A percentile compares a stretch with the other conserved stretches of the same genome.
phyloP scores from a whole-genome alignment of 2,888 invertebrate species.

The Acrobasis suavella region DNA sequence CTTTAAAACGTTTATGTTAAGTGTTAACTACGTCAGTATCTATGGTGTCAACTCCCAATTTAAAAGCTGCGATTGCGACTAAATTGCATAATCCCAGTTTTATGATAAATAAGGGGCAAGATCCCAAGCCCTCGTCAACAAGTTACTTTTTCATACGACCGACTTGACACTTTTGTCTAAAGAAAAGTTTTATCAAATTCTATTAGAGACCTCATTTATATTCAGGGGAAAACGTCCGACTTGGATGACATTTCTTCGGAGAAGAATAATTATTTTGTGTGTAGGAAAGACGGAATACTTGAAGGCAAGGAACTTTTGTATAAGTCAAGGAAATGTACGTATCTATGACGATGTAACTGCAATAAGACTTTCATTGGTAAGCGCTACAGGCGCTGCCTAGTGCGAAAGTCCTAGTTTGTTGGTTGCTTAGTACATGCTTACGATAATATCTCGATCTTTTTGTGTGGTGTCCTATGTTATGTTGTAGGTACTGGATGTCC shows the following conservation, averaged over 20 bases:
- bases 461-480: too few species aligned
- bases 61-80: constrained; percentile 20
- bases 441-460: too few species aligned
- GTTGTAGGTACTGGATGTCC: too few species aligned
- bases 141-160: constrained; percentile 45
- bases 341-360: too few species aligned
- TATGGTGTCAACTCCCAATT: not conserved
- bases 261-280: constrained; percentile 41
- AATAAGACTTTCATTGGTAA: too few species aligned
- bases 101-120: constrained; percentile 37
- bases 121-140: constrained; percentile 41
- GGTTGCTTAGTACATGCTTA: too few species aligned
- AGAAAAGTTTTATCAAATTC: constrained; percentile 59
- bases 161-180: constrained; percentile 53
- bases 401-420: too few species aligned
- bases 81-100: constrained; percentile 28
- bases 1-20: too few species aligned
- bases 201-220: constrained; percentile 61
- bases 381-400: too few species aligned
- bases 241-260: constrained; percentile 46
- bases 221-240: constrained; percentile 47
- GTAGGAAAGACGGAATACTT: constrained; percentile 8
- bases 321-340: not conserved
- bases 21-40: too few species aligned
- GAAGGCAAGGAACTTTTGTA: not conserved